Evolutionary conservation across 2,113 vertebrate species (phyloP).

Genomic region (Pseudopodoces humilis): DNA sequence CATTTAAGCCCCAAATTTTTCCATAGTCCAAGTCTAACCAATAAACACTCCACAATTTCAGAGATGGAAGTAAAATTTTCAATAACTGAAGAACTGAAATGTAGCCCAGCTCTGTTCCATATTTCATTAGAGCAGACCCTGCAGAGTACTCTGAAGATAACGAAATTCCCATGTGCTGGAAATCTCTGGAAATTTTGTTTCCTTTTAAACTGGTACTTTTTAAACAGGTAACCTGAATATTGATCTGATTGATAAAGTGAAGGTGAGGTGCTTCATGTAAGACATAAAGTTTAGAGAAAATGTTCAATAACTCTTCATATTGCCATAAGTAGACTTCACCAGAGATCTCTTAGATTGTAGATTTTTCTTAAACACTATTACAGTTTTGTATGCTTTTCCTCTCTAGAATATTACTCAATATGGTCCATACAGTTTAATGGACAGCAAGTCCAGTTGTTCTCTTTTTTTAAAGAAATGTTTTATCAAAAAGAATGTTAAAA

Average conservation of each 20-base stretch:
- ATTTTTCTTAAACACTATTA: background rate
- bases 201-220: background rate
- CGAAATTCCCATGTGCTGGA: background rate
- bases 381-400: background rate
- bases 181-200: background rate
- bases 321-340: background rate
- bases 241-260: background rate
- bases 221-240: background rate
- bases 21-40: background rate
- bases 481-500: constrained; percentile 12
- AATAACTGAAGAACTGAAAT: background rate
- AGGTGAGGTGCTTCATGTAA: background rate
- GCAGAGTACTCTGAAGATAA: background rate
- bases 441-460: background rate
- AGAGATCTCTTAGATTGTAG: background rate
- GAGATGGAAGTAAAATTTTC: background rate
- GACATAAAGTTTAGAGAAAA: background rate
- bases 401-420: background rate
- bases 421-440: background rate
- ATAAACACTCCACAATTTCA: background rate
- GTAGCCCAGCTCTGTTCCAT: background rate
- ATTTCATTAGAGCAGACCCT: background rate
- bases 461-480: background rate
- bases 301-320: background rate
- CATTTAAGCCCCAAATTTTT: background rate